A percentile compares a stretch with the other conserved stretches of the same genome.
These are phyloP conservation scores for Coturnix japonica DNA, from an alignment of 2,113 vertebrate species.

Conservation along the genomic window DNA sequence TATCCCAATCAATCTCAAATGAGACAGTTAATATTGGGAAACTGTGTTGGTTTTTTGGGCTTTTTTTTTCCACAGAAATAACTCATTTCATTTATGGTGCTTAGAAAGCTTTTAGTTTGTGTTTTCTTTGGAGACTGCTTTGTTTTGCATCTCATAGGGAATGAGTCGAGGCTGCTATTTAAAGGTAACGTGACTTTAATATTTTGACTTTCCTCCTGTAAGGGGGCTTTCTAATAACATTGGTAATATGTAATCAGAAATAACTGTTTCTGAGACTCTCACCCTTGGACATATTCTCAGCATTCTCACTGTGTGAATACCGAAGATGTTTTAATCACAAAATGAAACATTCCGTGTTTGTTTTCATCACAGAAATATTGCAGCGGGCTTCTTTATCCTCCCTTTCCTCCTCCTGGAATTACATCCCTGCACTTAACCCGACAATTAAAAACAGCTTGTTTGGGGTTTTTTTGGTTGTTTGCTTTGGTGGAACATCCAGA, in stretches of 20 bases:
- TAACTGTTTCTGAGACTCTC: neutral
- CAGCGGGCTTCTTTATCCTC: neutral
- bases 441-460: neutral
- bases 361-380: neutral
- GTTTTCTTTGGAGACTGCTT: neutral
- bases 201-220: neutral
- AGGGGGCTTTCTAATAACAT: neutral
- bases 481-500: neutral
- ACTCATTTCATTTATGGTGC: neutral
- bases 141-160: neutral
- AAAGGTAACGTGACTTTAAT: neutral
- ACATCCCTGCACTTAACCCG: neutral
- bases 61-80: neutral
- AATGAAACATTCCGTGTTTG: neutral
- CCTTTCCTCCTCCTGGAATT: neutral
- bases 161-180: accelerated
- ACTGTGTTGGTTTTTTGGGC: neutral
- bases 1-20: neutral
- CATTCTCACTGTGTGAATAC: neutral
- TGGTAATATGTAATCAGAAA: neutral
- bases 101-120: neutral
- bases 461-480: neutral
- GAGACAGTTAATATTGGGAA: neutral
- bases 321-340: conserved; percentile 8
- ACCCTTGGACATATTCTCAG: neutral